Base-by-base conservation (phyloP, 2,113 vertebrate species). In the Sylvilagus bachmani region DNA sequence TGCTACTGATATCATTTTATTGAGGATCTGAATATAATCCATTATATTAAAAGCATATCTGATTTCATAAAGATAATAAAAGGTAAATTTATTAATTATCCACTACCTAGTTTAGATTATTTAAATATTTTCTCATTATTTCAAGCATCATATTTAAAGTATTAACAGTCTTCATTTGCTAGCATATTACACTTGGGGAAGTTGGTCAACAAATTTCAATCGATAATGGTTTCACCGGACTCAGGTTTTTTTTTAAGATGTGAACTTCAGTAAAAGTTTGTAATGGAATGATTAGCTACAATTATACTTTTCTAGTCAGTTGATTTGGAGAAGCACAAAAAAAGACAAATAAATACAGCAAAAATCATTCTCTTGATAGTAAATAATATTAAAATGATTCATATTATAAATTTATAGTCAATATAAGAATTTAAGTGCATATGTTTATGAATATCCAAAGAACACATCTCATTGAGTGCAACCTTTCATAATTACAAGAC, bases 101-200 rank as follows among this genome's bases (percentile, higher is more conserved):
- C 33, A 31, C 29, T 13, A 82, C 19, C 5, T 75, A 21, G 29
- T 44, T 51, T 91, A n/a, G 22, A 69, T 16, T 66, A 89, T 73
- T 31, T 89, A 74, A 75, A 17, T 86, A 73, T 31, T 6, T 58
- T 62, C 6, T 33, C 21, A 91, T 83, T 89, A 86, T 89, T 88
- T 80, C 79, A 81, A 90, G 87, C 1, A 75, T 7, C 5, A 53
- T 73, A 70, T 36, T 25, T 13, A 92, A 79, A 84, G 22, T 55
- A 93, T 36, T 58, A 49, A 55, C 67, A 73, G 75, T 31, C 69
- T 91, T 82, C n/a, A 51, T 75, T 74, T 70, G 58, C 16, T 44
- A 82, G 36, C 6, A 69, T 91, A 31, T 67, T 78, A 73, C 69
- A 4, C 27, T 38, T 78, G 19, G 1, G 13, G 22, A 85, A 67